Evolutionary conservation across 2,797 vertebrate species (phyloP).

Genomic region (Oceanodroma leucorhoa): DNA sequence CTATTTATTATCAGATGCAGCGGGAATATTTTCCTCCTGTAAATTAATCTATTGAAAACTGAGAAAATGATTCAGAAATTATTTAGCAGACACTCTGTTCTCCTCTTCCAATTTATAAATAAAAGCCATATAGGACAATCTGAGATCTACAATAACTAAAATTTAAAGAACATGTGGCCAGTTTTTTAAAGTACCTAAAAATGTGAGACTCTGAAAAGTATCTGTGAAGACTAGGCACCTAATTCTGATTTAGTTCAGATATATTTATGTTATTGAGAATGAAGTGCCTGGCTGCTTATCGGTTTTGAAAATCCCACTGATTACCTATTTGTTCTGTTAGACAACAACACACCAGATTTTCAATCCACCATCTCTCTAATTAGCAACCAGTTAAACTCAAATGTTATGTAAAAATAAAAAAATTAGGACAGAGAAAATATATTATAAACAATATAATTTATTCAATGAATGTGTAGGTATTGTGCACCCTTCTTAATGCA

Average conservation of each 20-base stretch:
- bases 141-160: not conserved
- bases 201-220: not conserved
- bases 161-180: not conserved
- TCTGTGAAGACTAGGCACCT: not conserved
- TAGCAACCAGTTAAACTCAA: not conserved
- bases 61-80: slow-evolving; percentile 24
- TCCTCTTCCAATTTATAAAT: not conserved
- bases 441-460: not conserved
- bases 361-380: not conserved
- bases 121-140: not conserved
- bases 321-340: not conserved
- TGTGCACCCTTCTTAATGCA: not conserved
- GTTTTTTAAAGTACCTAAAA: not conserved
- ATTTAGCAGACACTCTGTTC: not conserved
- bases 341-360: not conserved
- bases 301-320: not conserved
- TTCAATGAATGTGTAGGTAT: not conserved
- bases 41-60: slow-evolving; percentile 11
- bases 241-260: not conserved
- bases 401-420: not conserved
- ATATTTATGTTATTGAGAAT: not conserved
- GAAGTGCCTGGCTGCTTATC: not conserved
- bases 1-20: slow-evolving; percentile 6
- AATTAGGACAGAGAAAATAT: not conserved
- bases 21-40: not conserved